These are phyloP conservation scores for Rhea pennata DNA, from an alignment of 2,113 vertebrate species.

Conservation along the genomic window DNA sequence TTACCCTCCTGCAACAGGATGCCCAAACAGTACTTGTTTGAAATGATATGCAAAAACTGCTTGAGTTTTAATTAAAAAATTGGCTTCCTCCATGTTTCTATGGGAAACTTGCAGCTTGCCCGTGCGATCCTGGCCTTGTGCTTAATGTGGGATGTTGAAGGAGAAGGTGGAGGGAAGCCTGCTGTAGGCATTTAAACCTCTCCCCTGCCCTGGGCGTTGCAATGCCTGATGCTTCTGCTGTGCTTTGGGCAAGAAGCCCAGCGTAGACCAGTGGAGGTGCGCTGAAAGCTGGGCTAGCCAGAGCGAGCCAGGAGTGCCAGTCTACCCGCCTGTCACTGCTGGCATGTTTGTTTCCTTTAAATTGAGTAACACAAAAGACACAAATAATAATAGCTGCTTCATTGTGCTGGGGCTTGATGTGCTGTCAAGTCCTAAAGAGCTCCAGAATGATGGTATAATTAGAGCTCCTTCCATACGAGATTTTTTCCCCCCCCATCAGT, in stretches of 20 bases:
- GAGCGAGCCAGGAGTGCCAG: not conserved
- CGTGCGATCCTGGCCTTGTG: too few species aligned
- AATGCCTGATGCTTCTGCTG: too few species aligned
- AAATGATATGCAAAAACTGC: too few species aligned
- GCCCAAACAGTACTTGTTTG: not conserved
- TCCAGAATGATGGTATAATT: too few species aligned
- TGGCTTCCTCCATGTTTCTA: not conserved
- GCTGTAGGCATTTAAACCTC: too few species aligned
- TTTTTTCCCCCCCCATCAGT: too few species aligned
- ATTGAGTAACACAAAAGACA: not conserved
- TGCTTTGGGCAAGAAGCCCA: too few species aligned
- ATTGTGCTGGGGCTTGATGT: not conserved
- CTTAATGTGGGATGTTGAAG: not conserved
- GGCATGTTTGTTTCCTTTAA: not conserved
- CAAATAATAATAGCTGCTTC: not conserved
- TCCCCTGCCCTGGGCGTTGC: too few species aligned
- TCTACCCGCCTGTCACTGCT: not conserved
- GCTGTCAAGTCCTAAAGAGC: not conserved
- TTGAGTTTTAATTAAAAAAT: not conserved
- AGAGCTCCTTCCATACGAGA: not conserved
- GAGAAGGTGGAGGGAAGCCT: too few species aligned
- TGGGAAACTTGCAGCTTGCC: accelerated
- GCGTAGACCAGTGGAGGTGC: too few species aligned
- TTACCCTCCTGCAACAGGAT: not conserved
- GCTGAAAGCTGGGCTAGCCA: too few species aligned